Percentiles rank a stretch among this genome's conserved stretches.
Evolutionary conservation across 2,888 invertebrate genomes (phyloP).

Genomic region (Congeria kusceri): DNA sequence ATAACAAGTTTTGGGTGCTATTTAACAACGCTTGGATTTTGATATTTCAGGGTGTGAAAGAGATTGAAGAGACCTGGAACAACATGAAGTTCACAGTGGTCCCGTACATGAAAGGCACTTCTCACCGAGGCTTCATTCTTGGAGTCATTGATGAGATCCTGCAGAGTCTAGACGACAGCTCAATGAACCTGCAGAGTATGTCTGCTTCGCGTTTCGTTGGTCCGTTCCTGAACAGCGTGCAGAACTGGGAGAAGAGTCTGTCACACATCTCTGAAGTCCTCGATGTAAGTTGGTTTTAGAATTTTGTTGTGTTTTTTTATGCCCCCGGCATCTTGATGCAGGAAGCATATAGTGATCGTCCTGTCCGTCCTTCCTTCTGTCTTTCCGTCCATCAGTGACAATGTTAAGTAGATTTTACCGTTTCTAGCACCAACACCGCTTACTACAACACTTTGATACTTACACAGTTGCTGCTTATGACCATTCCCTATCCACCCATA

Average conservation of each 20-base stretch:
- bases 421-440: too few species aligned
- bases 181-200: constrained; percentile 96
- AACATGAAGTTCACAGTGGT: constrained; percentile 85
- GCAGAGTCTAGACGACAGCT: constrained; percentile 93
- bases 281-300: constrained; percentile 89
- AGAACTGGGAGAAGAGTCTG: constrained; percentile 93
- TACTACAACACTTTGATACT: too few species aligned
- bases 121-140: constrained; percentile 93
- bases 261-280: constrained; percentile 94
- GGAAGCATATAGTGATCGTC: too few species aligned
- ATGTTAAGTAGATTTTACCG: too few species aligned
- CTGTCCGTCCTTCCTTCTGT: too few species aligned
- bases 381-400: too few species aligned
- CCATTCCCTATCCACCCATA: too few species aligned
- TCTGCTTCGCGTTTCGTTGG: constrained; percentile 90
- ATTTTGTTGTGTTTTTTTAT: too few species aligned
- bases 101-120: constrained; percentile 87
- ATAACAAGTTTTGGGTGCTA: too few species aligned
- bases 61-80: constrained; percentile 89
- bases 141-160: constrained; percentile 94
- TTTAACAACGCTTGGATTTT: too few species aligned
- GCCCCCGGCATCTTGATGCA: too few species aligned
- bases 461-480: too few species aligned
- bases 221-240: constrained; percentile 93
- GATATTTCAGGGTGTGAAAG: constrained; percentile 89